A percentile compares a stretch with the other conserved stretches of the same genome.
phyloP scores from a whole-genome alignment of 1,140 invertebrate genomes.

The Sycophaga agraensis region DNA sequence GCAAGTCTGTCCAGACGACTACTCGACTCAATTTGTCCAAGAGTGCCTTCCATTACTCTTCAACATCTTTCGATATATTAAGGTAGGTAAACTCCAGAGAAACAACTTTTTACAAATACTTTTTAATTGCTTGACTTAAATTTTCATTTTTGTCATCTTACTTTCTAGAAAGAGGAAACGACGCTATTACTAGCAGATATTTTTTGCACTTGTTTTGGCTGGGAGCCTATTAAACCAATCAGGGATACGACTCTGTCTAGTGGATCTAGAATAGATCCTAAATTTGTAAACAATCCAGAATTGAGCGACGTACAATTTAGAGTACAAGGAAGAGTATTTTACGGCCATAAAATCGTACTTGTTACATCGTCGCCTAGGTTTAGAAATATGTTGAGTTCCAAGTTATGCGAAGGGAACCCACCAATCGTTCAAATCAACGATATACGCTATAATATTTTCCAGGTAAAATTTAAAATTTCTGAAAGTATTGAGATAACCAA shows the following conservation, averaged over 20 bases:
- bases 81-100: slow-evolving; percentile 60
- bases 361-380: slow-evolving; percentile 86
- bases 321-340: slow-evolving; percentile 89
- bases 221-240: slow-evolving; percentile 80
- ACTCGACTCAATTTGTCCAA: slow-evolving; percentile 84
- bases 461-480: slow-evolving; percentile 64
- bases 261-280: slow-evolving; percentile 81
- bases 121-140: too few relatives aligned
- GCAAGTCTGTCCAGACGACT: slow-evolving; percentile 81
- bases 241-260: slow-evolving; percentile 67
- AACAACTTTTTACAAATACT: too few relatives aligned
- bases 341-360: slow-evolving; percentile 90
- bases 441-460: slow-evolving; percentile 88
- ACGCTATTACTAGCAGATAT: slow-evolving; percentile 85
- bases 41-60: slow-evolving; percentile 87
- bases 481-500: slow-evolving; percentile 13
- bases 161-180: slow-evolving; percentile 78
- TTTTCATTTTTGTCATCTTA: too few relatives aligned
- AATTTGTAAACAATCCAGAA: slow-evolving; percentile 91
- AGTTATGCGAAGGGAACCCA: slow-evolving; percentile 73
- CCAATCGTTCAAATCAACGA: slow-evolving; percentile 91
- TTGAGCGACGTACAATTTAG: slow-evolving; percentile 88
- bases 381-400: slow-evolving; percentile 81
- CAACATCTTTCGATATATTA: slow-evolving; percentile 86
- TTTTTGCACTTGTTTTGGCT: slow-evolving; percentile 85